Evolutionary conservation across 2,888 invertebrate genomes (phyloP), one percentile per base, ranked within the genome.

Genomic region (Vandiemenella viatica): DNA sequence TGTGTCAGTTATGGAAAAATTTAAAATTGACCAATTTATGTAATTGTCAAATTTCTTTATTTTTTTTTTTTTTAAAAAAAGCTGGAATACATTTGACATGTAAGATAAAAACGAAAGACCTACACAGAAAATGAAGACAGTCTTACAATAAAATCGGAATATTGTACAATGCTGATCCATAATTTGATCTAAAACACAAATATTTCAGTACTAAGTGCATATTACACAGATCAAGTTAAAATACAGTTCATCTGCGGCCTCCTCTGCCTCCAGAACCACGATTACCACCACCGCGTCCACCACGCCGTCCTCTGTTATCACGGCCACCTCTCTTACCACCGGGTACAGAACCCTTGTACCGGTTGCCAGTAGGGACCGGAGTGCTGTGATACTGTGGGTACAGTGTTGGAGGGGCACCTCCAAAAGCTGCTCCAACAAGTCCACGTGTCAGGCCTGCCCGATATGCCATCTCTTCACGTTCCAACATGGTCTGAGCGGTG

Each of bases 381-480:
- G 43, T 37, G 10, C 44, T 21, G 22, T 22, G 23, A 19, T 46
- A 43, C 16, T 37, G 50, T n/a, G 50, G 38, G 21, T 41, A 45
- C 7, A 45, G 13, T 4, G 23, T 41, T n/a, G 42, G 42, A 6
- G 42, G 42, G 16, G n/a, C 38, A 8, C 38, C 38, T 23, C 49
- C 46, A 4, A 49, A 38, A n/a, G 52, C 49, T 16, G 51, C 51
- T 13, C 50, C 49, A 5, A 53, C 53, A 19, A 53, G 37, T 3
- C 53, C 53, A 5, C 51, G 49, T 2, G 51, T 51, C 3, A 53
- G 49, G 21, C 53, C 53, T 5, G 53, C 53, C 10, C 50, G 43
- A 20, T 51, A 53, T 20, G 53, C 53, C 51, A 51, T 49, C 26
- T 53, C 53, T 18, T 53, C 53, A 7, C 53, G 26, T 20, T 51